phyloP scores from a whole-genome alignment of 2,797 vertebrate species.

The Bryconaethiops microstoma region DNA sequence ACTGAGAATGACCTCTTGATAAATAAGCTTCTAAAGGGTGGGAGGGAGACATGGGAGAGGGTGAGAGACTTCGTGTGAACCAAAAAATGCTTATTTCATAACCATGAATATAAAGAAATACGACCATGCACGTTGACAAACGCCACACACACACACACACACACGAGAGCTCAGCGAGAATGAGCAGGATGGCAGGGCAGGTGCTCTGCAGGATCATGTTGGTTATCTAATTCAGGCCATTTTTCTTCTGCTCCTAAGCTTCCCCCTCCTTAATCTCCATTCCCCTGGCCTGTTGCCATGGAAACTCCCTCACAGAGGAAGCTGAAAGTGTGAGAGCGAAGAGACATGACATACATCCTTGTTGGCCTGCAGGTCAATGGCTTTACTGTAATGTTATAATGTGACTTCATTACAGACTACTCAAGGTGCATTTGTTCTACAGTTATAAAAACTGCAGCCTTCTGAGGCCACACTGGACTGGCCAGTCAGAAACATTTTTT shows the following conservation, averaged over 20 bases:
- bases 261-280: constrained; percentile 20
- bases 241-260: constrained; percentile 22
- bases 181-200: neutral
- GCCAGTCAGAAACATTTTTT: no score
- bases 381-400: constrained; percentile 27
- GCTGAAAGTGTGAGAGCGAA: constrained; percentile 10
- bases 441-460: neutral
- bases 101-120: no score
- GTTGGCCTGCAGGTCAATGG: constrained; percentile 22
- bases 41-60: no score
- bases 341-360: neutral
- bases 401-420: constrained; percentile 13
- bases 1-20: neutral
- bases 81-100: no score
- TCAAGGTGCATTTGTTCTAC: neutral
- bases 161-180: neutral
- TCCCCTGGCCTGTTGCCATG: constrained; percentile 45
- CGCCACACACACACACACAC: no score
- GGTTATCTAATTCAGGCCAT: constrained; percentile 39
- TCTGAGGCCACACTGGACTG: no score
- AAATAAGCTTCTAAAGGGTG: neutral
- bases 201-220: constrained; percentile 5
- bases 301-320: constrained; percentile 28
- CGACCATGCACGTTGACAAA: neutral
- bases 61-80: no score